Base-by-base conservation (phyloP, 2,888 invertebrate genomes). In the Epinotia ramella region DNA sequence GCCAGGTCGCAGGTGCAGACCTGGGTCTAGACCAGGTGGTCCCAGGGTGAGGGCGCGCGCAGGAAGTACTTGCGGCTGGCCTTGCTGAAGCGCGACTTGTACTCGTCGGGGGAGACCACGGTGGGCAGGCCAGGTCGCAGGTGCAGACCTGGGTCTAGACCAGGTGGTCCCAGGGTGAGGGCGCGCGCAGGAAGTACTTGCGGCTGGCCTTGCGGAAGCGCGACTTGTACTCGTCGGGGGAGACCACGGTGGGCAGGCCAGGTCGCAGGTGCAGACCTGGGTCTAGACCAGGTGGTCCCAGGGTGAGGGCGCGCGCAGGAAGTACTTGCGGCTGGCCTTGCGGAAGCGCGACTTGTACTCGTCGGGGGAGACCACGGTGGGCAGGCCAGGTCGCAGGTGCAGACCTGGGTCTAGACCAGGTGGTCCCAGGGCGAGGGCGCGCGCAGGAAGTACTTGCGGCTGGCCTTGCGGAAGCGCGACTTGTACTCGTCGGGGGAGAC, bases 321-420 rank as follows among this genome's bases (percentile, higher is more conserved):
- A 99, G 91, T 99, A 99, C 82, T 97, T 96, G 88, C 98, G 97
- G 96, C 98, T 98, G 7, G 99, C 99, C 80, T 97, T 97, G 79
- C 97, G 96, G 92, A 99, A 99, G 77, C 24, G 24, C 24, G 96
- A 80, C 84, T 97, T 96, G 92, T 99, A 99, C 84, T 98, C 96
- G 83, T 98, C 97, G 0, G 99, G 99, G 0, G 98, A 98, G 59
- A 99, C 97, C 77, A 99, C 98, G 0, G 99, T 99, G 1, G 99
- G 99, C 85, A 98, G 95, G 81, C 99, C 99, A 1, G 98, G 33
- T 4, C 33, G 33, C 33, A 33, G 24, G 24, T 24, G 33, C 4
- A 33, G 33, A 3, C 33, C 33, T 6, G 33, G 33, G 11, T 2
- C 11, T 20, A 24, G 3, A 59, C 12, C 11, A 20, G 64, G 12